These are phyloP conservation scores for Callorhinus ursinus DNA, from an alignment of 2,113 vertebrate species.

Conservation along the genomic window DNA sequence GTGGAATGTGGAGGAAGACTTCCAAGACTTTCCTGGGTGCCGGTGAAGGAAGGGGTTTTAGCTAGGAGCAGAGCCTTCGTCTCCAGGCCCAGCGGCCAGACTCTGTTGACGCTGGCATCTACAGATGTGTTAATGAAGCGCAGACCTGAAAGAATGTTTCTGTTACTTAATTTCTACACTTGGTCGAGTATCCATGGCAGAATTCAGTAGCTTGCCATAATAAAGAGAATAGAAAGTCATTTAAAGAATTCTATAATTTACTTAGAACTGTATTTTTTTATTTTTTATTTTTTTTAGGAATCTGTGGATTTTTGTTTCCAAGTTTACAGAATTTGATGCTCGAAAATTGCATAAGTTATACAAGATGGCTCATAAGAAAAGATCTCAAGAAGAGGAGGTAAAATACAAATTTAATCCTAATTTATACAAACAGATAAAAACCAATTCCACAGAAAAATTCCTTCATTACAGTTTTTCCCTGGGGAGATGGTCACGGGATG, in stretches of 20 bases:
- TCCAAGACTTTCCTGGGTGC: not conserved
- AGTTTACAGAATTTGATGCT: constrained; percentile 99
- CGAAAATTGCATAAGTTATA: constrained; percentile 98
- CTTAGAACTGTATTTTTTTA: not conserved
- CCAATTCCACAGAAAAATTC: not conserved
- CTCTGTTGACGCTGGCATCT: not conserved
- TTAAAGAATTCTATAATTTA: not conserved
- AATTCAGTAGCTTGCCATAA: not conserved
- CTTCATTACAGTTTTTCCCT: not conserved
- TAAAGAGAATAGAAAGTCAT: not conserved
- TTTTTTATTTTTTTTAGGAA: constrained; percentile 87
- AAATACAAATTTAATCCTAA: constrained; percentile 60
- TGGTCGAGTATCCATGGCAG: not conserved
- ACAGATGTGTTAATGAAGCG: not conserved
- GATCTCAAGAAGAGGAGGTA: constrained; percentile 97
- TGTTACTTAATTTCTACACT: not conserved
- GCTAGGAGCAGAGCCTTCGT: not conserved
- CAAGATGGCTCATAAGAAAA: constrained; percentile 99
- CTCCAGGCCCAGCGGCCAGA: not conserved
- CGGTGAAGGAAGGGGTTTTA: not conserved
- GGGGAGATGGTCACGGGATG: not conserved
- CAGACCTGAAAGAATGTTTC: not conserved
- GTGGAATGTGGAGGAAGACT: not conserved
- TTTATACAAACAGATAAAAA: not conserved
- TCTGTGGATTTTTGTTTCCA: constrained; percentile 99